Base-by-base conservation (phyloP, 2,888 invertebrate genomes). In the Timandra comae region DNA sequence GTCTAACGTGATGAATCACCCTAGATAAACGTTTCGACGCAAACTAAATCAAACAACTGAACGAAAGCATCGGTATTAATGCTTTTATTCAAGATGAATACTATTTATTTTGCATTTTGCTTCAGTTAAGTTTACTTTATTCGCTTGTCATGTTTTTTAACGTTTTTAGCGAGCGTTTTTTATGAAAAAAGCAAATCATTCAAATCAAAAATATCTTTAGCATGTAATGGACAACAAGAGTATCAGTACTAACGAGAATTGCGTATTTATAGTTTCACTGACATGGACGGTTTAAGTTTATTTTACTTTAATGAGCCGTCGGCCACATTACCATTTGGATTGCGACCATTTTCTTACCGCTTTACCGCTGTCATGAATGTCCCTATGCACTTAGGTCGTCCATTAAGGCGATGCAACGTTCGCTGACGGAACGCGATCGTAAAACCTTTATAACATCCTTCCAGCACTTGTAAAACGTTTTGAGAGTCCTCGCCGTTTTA, bases 361-460 rank as follows among this genome's bases (percentile, higher is more conserved):
- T 67, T 74, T 73, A 70, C 71, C 65, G 58, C 66, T 71, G 69
- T 73, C 78, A 71, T 80, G 77, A 84, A 84, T 82, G 81, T 81
- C 74, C 66, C 63, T 74, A 74, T 82, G 84, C 84, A 85, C 84
- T 85, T 82, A 85, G 80, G 66, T 74, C 77, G 74, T 79, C 81
- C 84, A 85, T 85, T 85, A 85, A 75, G 76, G 63, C 69, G 69
- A 66, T 79, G 84, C 81, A 84, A 63, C 74, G 71, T 69, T 66
- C 66, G 66, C 75, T 79, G 80, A 80, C 75, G 77, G 73, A 79
- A 80, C 76, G 77, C 69, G 77, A 73, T 77, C 80, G 71, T 84
- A 81, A 84, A 85, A 84, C 74, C 79, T 81, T 84, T 84, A 85
- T 79, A 80, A 82, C 81, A 81, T 82, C 82, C 82, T 81, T 80